Percentiles rank a stretch among this genome's conserved stretches.
These are phyloP conservation scores for Ifrita kowaldi DNA, from an alignment of 2,113 vertebrate genomes.

Conservation along the genomic window DNA sequence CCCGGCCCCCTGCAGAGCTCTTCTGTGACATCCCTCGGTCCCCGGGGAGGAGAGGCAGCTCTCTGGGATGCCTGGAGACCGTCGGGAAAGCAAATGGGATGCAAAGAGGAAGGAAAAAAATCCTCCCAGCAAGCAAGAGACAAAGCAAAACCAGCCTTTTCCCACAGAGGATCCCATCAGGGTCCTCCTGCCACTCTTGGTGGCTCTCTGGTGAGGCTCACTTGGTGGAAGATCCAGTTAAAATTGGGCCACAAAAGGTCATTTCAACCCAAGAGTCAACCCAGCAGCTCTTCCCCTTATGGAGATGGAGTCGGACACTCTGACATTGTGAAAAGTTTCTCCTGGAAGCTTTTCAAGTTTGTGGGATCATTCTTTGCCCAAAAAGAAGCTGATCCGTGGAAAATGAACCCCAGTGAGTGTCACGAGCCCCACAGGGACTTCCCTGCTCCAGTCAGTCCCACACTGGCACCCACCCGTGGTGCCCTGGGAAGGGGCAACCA, in stretches of 20 bases:
- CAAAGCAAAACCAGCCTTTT: not conserved
- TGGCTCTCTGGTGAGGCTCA: not conserved
- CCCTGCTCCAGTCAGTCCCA: not conserved
- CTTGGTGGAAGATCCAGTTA: not conserved
- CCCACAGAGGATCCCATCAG: not conserved
- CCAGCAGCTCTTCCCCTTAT: not conserved
- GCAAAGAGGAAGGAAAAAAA: not conserved
- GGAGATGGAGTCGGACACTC: accelerated
- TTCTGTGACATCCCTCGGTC: not conserved
- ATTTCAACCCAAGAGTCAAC: accelerated
- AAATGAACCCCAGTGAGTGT: accelerated
- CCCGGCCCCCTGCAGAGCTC: not conserved
- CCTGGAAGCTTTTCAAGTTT: not conserved
- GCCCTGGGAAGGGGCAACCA: not conserved
- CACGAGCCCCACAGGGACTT: not conserved
- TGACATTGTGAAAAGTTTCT: not conserved
- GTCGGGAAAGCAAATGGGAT: not conserved
- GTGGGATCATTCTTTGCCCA: not conserved
- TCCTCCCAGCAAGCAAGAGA: not conserved
- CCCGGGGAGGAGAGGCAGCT: not conserved
- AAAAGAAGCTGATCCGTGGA: not conserved
- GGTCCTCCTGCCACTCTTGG: not conserved
- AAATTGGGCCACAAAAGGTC: not conserved
- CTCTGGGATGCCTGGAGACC: not conserved
- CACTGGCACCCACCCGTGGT: accelerated